Evolutionary conservation across 2,797 vertebrate species (phyloP), one percentile per base, ranked within the genome.

Genomic region (Falco berigora): DNA sequence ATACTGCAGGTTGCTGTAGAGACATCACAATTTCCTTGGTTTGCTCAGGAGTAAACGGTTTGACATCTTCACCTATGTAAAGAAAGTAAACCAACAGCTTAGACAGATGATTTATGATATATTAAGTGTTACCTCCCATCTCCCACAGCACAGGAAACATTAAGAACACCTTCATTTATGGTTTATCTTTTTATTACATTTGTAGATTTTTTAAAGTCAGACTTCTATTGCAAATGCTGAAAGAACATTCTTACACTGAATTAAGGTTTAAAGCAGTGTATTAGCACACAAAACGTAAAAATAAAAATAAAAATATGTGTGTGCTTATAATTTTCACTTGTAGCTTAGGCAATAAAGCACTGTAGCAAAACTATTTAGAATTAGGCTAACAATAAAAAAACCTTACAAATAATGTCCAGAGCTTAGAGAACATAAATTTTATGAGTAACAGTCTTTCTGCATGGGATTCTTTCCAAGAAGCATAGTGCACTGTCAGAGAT

Each of bases 21-120:
- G 97, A 97, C 96, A 98, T 97, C 92, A 99, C 88, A 73, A 99
- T 98, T 96, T 96, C 98, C 94, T 95, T 98, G 36, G 97, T 97
- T 98, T 98, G 98, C 76, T 98, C 98, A 49, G 99, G 98, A 27
- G 97, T 98, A 96, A 99, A 99, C 34, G 99, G 98, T 94, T 99
- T 99, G 83, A 96, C 67, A 49, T 40, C 38, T 64, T 92, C 90
- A 97, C 86, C 98, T 98, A 88, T 6, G n/a, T 52, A 92, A 92
- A 92, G 18, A 44, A 59, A 22, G 55, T 21, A 63, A 77, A 13
- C 40, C 40, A 40, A 9, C 12, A 89, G 52, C 63, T 61, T 20
- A 92, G 49, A 93, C 32, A 64, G 15, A 72, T 59, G 49, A 97
- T 78, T 85, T 91, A 83, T 50, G 64, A 78, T 50, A 61, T 12